These are phyloP conservation scores for Turnix velox DNA, from an alignment of 2,113 vertebrate genomes.

Conservation along the genomic window DNA sequence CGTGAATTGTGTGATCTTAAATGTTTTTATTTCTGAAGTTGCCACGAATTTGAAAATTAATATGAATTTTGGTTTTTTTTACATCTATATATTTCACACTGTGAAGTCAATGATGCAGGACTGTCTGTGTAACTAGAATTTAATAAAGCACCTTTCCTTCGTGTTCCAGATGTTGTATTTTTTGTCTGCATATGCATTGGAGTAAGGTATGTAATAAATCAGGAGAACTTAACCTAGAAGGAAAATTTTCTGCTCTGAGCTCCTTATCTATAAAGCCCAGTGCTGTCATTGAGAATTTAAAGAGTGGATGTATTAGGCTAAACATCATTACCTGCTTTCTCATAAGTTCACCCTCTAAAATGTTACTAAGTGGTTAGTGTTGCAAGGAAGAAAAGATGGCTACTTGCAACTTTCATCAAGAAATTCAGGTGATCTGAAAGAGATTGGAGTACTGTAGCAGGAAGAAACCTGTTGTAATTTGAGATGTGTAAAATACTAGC, in stretches of 20 bases:
- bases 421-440: not conserved
- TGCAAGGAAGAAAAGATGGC: not conserved
- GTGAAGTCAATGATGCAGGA: not conserved
- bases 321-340: not conserved
- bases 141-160: not conserved
- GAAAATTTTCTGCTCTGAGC: not conserved
- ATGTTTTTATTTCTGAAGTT: not conserved
- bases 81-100: not conserved
- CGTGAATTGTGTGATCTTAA: not conserved
- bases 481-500: not conserved
- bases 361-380: not conserved
- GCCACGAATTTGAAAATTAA: not conserved
- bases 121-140: accelerated
- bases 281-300: not conserved
- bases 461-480: not conserved
- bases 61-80: not conserved
- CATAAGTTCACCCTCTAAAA: not conserved
- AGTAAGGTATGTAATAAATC: not conserved
- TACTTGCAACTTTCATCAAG: not conserved
- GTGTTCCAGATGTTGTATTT: not conserved
- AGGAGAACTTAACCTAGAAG: not conserved
- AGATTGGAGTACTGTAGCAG: accelerated
- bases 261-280: not conserved
- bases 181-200: not conserved
- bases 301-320: not conserved